These are phyloP conservation scores for Ruditapes philippinarum DNA, from an alignment of 1,140 invertebrate species.

Conservation along the genomic window DNA sequence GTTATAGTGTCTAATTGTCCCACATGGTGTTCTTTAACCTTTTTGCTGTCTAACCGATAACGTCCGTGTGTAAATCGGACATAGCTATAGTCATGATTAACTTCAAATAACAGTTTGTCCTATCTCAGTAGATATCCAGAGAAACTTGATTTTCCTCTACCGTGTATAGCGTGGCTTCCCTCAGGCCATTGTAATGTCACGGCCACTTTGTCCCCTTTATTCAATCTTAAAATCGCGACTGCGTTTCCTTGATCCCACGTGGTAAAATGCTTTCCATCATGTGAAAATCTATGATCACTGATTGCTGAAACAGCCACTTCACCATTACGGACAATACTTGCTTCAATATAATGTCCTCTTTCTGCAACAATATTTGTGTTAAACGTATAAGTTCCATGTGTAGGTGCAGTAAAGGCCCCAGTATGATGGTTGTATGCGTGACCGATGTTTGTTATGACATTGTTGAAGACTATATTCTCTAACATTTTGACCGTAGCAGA, in stretches of 20 bases:
- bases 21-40: no score
- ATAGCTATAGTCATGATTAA: no score
- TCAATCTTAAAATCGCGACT: neutral
- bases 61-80: no score
- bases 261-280: neutral
- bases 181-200: constrained; percentile 5
- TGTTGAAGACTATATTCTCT: neutral
- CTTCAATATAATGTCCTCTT: constrained; percentile 14
- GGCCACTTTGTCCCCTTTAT: neutral
- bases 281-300: neutral
- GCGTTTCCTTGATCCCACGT: neutral
- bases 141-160: constrained; percentile 1
- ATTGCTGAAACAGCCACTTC: neutral
- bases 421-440: neutral
- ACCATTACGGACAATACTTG: neutral
- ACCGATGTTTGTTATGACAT: neutral
- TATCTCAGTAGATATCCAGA: constrained; percentile 1
- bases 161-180: neutral
- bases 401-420: neutral
- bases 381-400: neutral
- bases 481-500: neutral
- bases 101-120: no score
- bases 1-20: no score
- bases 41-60: no score
- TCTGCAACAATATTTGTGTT: constrained; percentile 21